phyloP scores from a whole-genome alignment of 2,797 vertebrate genomes.

The Tokudaia muenninki region DNA sequence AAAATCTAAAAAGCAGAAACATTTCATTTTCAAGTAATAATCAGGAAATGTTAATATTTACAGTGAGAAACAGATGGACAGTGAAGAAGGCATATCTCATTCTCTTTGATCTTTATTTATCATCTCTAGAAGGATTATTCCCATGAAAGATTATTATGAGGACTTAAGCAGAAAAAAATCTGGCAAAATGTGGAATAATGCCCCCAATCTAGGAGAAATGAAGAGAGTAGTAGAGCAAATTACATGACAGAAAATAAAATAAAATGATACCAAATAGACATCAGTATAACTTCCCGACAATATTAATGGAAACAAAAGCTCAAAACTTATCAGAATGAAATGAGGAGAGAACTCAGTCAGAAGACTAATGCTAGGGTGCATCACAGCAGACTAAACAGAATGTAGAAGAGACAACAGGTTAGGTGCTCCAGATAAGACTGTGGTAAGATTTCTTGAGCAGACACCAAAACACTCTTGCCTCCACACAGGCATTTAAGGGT shows the following conservation, averaged over 20 bases:
- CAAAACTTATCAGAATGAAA: constrained; percentile 37
- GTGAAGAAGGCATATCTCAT: neutral
- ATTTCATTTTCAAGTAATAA: neutral
- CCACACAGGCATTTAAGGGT: neutral
- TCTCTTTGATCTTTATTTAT: neutral
- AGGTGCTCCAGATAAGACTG: neutral
- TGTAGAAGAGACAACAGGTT: neutral
- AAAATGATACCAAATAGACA: constrained; percentile 40
- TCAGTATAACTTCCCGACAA: neutral
- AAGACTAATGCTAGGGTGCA: constrained; percentile 43
- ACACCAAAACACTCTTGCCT: neutral
- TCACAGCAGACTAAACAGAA: neutral
- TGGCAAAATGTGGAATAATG: constrained; percentile 32
- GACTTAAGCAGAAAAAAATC: neutral
- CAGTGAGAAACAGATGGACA: neutral
- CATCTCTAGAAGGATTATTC: neutral
- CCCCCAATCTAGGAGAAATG: neutral
- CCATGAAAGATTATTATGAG: neutral
- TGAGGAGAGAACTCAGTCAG: constrained; percentile 40
- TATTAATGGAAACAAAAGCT: neutral
- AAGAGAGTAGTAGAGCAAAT: constrained; percentile 22
- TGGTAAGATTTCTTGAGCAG: constrained; percentile 29
- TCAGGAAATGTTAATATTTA: neutral
- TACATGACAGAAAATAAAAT: constrained; percentile 54
- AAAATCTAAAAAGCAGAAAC: neutral